Base-by-base conservation (phyloP, 2,797 vertebrate genomes). In the Borostomias antarcticus region DNA sequence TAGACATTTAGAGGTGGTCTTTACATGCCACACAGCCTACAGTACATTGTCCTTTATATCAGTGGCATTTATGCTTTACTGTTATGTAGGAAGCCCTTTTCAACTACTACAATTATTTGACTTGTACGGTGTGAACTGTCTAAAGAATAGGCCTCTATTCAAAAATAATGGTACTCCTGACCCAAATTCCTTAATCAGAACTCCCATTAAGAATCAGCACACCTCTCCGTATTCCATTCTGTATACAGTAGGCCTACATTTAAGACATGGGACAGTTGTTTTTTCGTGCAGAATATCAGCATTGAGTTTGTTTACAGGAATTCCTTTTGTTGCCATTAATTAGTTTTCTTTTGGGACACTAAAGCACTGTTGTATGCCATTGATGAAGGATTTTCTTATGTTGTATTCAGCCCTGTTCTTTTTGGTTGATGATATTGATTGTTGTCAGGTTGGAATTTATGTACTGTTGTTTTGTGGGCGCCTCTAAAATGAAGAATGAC, bases 401-500 rank as follows among this genome's bases (percentile, higher is more conserved):
- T 40, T 15, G 52, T 70, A 63, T 65, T 8, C 19, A 66, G 57
- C 66, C 0, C 62, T 2, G 1, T 40, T 58, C 47, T 43, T 30
- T 23, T 30, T 76, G 64, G 35, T 76, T 68, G 72, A 60, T 74
- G 62, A 73, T 75, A 69, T 58, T 65, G 72, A n/a, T n/a, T n/a
- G n/a, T n/a, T 70, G 52, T 64, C 21, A 72, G 43, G 15, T 33
- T 64, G 64, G 76, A 75, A 59, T 76, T n/a, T 72, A 70, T 75
- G 62, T 75, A 25, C 65, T 70, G 58, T n/a, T 70, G 51, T 58
- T 74, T 62, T 79, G 60, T 80, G 11, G 64, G 62, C 11, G 71
- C 73, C 53, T 86, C 81, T 86, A 74, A 59, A 80, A 79, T 83
- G 69, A 81, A 81, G 45, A 81, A 78, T 78, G 67, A 83, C 17